Evolutionary conservation across 2,888 invertebrate species (phyloP), one percentile per base, ranked within the genome.

Genomic region (Ophion ellenae): DNA sequence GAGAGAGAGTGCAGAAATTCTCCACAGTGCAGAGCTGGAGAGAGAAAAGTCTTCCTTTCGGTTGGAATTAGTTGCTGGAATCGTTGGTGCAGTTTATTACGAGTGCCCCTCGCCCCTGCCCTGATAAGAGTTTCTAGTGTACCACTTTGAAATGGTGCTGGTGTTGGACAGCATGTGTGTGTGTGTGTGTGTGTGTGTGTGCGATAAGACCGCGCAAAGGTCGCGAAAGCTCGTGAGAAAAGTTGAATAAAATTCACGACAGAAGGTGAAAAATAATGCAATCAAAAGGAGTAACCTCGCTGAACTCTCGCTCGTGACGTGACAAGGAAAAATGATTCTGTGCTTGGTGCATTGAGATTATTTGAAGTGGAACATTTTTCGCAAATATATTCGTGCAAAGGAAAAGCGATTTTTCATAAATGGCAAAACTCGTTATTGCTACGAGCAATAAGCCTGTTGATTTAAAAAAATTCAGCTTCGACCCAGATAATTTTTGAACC

Each of bases 111-210:
- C 47, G 47, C 47, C 11, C 14, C 47, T 47, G 47, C 47, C 47
- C 77, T 63, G 74, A 77, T 59, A 64, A 86, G 81, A 86, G 74
- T 83, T 83, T 75, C 74, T 20, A 74, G 83, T 81, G 83, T 67
- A n/a, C 66, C 75, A 82, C 11, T 47, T 47, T 47, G 14, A 14
- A 47, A 14, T 10, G 14, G 47, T 47, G 47, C 47, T 11, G 47
- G 47, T 47, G 11, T 47, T 47, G 11, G 47, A 47, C 47, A 47
- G 11, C 32, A 32, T 32, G 32, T 32, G 32, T 32, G 32, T 32
- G 32, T 47, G 47, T 47, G 4, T 1, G 14, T 45, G 47, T 47
- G 32, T 32, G 32, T 32, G 4, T 47, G 47, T 47, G 14, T 1
- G 14, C 11, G 47, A 47, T 47, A 47, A 47, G 47, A 73, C 61